Evolutionary conservation across 2,797 vertebrate genomes (phyloP).

Genomic region (Ceyx erithaca): DNA sequence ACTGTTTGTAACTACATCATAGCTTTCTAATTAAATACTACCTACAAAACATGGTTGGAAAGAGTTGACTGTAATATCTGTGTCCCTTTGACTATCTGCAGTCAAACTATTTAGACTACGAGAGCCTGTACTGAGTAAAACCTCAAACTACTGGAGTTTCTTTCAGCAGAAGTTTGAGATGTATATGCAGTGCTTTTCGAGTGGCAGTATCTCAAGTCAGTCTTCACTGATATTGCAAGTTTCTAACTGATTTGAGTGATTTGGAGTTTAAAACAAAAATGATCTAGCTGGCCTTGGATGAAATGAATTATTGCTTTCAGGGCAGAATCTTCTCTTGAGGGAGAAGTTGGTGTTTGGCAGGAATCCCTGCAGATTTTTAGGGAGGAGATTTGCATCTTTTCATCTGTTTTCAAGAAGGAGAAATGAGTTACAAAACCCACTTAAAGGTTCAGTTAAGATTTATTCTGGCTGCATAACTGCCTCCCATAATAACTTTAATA

Average conservation of each 20-base stretch:
- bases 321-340: background rate
- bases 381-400: constrained; percentile 35
- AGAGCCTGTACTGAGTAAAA: background rate
- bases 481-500: constrained; percentile 73
- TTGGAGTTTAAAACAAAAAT: background rate
- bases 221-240: background rate
- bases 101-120: background rate
- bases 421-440: constrained; percentile 62
- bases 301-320: background rate
- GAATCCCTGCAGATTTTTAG: constrained; percentile 36
- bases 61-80: accelerated
- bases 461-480: constrained; percentile 75
- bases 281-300: background rate
- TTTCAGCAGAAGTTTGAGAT: background rate
- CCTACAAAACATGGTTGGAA: background rate
- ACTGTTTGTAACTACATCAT: background rate
- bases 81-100: background rate
- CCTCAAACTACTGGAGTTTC: background rate
- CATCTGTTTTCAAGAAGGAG: constrained; percentile 59
- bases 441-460: constrained; percentile 72
- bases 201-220: background rate
- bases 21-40: background rate
- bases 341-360: constrained; percentile 20
- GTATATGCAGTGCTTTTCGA: background rate
- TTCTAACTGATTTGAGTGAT: background rate